phyloP scores from a whole-genome alignment of 1,140 invertebrate genomes.

The Pogonomyrmex barbatus region DNA sequence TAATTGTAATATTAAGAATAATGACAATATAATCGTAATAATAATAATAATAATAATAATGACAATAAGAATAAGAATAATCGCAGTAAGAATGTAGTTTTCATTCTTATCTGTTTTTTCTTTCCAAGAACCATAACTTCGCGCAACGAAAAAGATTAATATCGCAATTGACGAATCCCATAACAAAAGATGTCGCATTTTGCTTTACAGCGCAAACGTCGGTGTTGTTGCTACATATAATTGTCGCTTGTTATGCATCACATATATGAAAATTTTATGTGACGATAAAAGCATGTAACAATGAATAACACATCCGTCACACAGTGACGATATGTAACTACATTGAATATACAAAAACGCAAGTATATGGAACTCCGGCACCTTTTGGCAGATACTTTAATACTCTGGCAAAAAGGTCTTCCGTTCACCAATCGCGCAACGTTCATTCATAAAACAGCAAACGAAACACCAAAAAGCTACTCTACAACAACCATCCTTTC shows the following conservation, averaged over 20 bases:
- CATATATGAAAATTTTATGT: constrained; percentile 69
- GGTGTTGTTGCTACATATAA: constrained; percentile 54
- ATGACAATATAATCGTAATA: constrained; percentile 74
- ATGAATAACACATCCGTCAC: constrained; percentile 71
- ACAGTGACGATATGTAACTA: constrained; percentile 79
- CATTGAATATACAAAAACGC: constrained; percentile 79
- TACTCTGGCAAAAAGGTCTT: constrained; percentile 69
- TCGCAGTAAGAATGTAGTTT: constrained; percentile 78
- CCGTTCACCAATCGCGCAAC: constrained; percentile 78
- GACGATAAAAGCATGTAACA: constrained; percentile 76
- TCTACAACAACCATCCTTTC: constrained; percentile 82
- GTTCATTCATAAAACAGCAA: constrained; percentile 82
- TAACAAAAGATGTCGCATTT: constrained; percentile 28
- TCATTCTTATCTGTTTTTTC: constrained; percentile 60
- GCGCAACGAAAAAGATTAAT: constrained; percentile 27
- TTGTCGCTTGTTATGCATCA: constrained; percentile 49
- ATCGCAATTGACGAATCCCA: constrained; percentile 51
- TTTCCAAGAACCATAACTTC: constrained; percentile 53
- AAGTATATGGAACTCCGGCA: constrained; percentile 75
- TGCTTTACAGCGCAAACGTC: not conserved
- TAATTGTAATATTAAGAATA: constrained; percentile 76
- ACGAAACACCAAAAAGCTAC: constrained; percentile 84
- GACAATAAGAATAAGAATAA: constrained; percentile 76
- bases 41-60: constrained; percentile 66
- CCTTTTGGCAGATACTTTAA: constrained; percentile 65